Base-by-base conservation (phyloP, 2,888 invertebrate species). In the Silvanus unidentatus region DNA sequence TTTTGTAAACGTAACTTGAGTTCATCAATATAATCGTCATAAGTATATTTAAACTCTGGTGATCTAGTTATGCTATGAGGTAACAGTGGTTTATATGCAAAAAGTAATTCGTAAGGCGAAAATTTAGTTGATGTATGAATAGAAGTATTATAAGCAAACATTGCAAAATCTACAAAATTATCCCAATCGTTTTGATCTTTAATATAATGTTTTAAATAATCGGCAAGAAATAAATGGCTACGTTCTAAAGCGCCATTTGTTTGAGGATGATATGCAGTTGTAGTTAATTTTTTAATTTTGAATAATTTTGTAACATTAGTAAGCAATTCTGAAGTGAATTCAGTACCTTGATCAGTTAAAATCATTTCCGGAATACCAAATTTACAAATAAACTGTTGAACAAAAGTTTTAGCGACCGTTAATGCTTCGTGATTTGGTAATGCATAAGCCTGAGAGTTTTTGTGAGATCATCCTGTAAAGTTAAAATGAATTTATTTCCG, bases 341-440 rank as follows among this genome's bases (percentile, higher is more conserved):
- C 58, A 9, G 60, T 54, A 1, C 66, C 69, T 57, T 64, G 62
- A 45, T 72, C 69, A 0, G 68, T 62, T 1, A 70, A 39, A 15
- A 69, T 51, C 4, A 39, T 38, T 45, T 61, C 57, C 1, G 68
- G 66, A 8, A 68, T 61, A n/a, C 66, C 67, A 44, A 65, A 64
- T 2, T 58, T 36, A 2, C 60, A 52, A 14, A 63, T 60, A 37
- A 64, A 59, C 10, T 28, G 6, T 30, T 63, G 54, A 2, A 61
- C 22, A 1, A 69, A 45, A 12, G 44, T 27, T 11, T 55, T 50
- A 3, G 62, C 64, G 10, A 65, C 53, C 1, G 58, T 62, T 50
- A 51, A 43, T 1, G 65, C 57, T 28, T 56, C 53, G 40, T 60
- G 57, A 39, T 56, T 50, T 10, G 42, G 43, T 9, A 63, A 37